These are phyloP conservation scores for Rhogogaster chlorosoma DNA, from an alignment of 2,888 invertebrate genomes.

Conservation along the genomic window DNA sequence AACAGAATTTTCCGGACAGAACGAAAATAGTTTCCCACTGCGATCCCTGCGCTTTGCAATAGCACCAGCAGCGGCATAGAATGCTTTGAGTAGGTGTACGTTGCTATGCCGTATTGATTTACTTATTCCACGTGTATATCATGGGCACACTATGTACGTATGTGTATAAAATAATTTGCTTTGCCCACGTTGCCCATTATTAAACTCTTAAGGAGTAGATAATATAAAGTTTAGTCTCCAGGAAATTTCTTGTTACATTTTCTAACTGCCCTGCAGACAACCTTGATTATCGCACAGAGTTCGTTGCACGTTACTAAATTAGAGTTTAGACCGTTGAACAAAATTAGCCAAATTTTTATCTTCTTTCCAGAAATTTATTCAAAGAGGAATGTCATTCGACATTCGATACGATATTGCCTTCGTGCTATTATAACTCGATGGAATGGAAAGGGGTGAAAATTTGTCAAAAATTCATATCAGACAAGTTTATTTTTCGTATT, in stretches of 20 bases:
- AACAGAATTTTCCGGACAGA: not conserved
- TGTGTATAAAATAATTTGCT: not conserved
- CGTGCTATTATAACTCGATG: not conserved
- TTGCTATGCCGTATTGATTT: conserved; percentile 27
- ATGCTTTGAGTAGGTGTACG: not conserved
- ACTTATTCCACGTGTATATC: conserved; percentile 5
- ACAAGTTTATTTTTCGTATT: not conserved
- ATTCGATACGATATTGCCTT: not conserved
- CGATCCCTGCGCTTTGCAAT: not conserved
- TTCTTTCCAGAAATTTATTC: not conserved
- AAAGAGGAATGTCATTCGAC: not conserved
- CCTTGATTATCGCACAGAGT: conserved; percentile 13
- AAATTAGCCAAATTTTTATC: not conserved
- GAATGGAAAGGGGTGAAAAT: not conserved
- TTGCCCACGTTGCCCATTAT: not conserved
- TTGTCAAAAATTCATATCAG: not conserved
- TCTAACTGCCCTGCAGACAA: not conserved
- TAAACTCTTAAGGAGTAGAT: not conserved
- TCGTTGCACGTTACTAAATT: not conserved
- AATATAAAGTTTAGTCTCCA: not conserved
- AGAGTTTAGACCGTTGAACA: not conserved
- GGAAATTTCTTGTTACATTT: conserved; percentile 13
- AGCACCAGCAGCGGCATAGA: not conserved
- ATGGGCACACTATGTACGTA: not conserved
- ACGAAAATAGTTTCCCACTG: conserved; percentile 8